Base-by-base conservation (phyloP, 2,113 vertebrate species). In the Canis aureus region DNA sequence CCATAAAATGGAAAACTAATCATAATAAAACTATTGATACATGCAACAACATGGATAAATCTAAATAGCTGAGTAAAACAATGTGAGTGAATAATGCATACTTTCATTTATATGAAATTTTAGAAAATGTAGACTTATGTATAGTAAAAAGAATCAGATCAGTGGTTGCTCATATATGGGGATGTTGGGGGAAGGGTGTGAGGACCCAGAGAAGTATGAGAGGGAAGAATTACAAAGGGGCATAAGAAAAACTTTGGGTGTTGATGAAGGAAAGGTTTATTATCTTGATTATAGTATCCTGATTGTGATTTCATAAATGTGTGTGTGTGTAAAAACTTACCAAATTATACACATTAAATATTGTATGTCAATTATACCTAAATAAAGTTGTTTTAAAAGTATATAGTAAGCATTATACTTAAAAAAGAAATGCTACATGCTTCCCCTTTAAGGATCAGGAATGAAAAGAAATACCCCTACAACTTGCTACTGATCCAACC, bases 321-420 rank as follows among this genome's bases (percentile, higher is more conserved):
- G 55, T 59, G 20, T 35, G 32, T 80, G 32, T 22, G 29, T 57
- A 32, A 87, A 71, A 79, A 78, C 32, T 38, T 57, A 64, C 20
- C 20, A 91, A 95, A 59, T 82, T 95, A 51, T 11, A 35, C 11
- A 84, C 5, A 69, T 78, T 84, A 83, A 95, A 43, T 89, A 67
- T 51, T 35, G 25, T 16, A 51, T 69, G 13, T 53, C 25, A 73
- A 64, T 91, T 73, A 55, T 51, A 81, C 20, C 6, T 27, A 2
- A 88, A 57, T n/a, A 84, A 64, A 71, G n/a, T 8, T 89, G 9
- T 35, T 95, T 83, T 32, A 57, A 57, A 22, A 60, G 60, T 10
- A 22, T 62, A 62, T 7, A 84, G 6, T 78, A 95, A 85, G 29
- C 12, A 69, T 60, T 85, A 67, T 25, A 85, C 27, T 85, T 91